Base-by-base conservation (phyloP, 1,140 invertebrate genomes). In the Cyphomyrmex costatus region DNA sequence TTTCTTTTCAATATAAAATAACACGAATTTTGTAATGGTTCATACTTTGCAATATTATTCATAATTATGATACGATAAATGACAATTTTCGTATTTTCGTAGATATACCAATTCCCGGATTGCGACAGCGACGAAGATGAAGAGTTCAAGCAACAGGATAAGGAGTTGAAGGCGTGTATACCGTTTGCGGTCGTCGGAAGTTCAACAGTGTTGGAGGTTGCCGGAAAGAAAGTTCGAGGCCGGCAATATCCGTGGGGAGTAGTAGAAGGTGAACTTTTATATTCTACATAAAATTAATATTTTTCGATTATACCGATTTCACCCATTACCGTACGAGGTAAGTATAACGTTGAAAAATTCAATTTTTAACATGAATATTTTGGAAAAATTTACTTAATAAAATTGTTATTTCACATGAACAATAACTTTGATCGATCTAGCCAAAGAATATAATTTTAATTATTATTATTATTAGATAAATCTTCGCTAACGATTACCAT, bases 231-330 rank as follows among this genome's bases (percentile, higher is more conserved):
- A 93, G 97, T 99, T 46, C 96, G 98, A 80, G 99, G 98, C 12
- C 96, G 99, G 5, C 97, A 99, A 93, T 99, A 99, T 95, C 99
- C 99, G 0, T 99, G 99, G 99, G 99, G 99, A 21, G 97, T 99
- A 56, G 99, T 99, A 3, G 99, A 99, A 96, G 97, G 97, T 98
- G 76, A 85, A 70, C 61, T 61, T 65, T 86, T 86, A 33, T 24
- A 33, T 73, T 83, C 14, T 74, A 83, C 53, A 33, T 74, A 46
- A 33, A 74, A 83, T 49, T 83, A 53, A 71, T 61, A 60, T 49
- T 74, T 83, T 24, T 3, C 19, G 0, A 60, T 82, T 30, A 2
- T 14, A 42, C 16, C 10, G 5, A 56, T 80, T 42, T 27, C 30
- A 36, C 3, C 14, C 61, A 7, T 21, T 8, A 36, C 7, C 5